Evolutionary conservation across 1,140 invertebrate species (phyloP).

Genomic region (Chrysopa pallens): DNA sequence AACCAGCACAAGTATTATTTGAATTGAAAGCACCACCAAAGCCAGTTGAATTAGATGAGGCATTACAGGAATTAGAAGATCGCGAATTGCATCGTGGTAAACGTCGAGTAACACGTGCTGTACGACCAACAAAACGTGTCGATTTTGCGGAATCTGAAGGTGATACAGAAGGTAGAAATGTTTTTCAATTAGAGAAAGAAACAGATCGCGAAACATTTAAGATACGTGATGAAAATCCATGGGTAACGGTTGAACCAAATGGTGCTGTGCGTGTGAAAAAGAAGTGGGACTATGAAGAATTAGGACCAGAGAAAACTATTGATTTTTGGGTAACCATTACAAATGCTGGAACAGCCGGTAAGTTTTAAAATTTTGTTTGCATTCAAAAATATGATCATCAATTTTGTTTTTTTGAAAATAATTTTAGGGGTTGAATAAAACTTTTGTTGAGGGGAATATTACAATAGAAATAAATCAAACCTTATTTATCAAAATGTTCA

Average conservation of each 20-base stretch:
- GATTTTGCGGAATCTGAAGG: slow-evolving; percentile 85
- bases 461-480: too few species aligned
- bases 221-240: slow-evolving; percentile 81
- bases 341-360: slow-evolving; percentile 68
- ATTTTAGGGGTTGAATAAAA: too few species aligned
- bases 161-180: slow-evolving; percentile 66
- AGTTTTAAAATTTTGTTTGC: slow-evolving; percentile 22
- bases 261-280: slow-evolving; percentile 84
- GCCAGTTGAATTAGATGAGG: slow-evolving; percentile 28
- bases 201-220: slow-evolving; percentile 83
- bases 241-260: slow-evolving; percentile 82
- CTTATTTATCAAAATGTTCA: too few species aligned
- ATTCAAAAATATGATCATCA: neutral
- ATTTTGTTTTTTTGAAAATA: too few species aligned
- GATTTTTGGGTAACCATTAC: slow-evolving; percentile 93
- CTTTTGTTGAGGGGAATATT: too few species aligned
- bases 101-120: slow-evolving; percentile 66
- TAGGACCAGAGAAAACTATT: slow-evolving; percentile 89
- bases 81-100: slow-evolving; percentile 47
- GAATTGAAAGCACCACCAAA: slow-evolving; percentile 45
- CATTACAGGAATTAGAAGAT: slow-evolving; percentile 29
- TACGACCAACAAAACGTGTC: slow-evolving; percentile 77
- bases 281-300: slow-evolving; percentile 92
- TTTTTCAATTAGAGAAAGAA: slow-evolving; percentile 82
- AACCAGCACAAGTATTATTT: slow-evolving; percentile 53